Percentiles rank a stretch among this genome's conserved stretches.
phyloP scores from a whole-genome alignment of 2,113 vertebrate genomes.

The Pagrus major region DNA sequence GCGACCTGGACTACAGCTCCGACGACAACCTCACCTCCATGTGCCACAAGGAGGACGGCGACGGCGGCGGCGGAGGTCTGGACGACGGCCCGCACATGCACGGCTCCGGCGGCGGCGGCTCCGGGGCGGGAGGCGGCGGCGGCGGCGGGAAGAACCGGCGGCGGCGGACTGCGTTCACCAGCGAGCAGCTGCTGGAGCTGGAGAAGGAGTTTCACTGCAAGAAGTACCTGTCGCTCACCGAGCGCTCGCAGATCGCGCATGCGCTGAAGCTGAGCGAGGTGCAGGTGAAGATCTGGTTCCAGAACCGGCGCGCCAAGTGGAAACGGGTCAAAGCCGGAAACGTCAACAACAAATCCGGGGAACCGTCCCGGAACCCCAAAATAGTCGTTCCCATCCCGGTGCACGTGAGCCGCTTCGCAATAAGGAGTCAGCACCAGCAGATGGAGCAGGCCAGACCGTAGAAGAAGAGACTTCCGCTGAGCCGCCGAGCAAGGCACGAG shows the following conservation, averaged over 20 bases:
- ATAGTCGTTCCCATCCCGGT: constrained; percentile 99
- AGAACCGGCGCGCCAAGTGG: constrained; percentile 99
- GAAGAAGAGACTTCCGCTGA: no score
- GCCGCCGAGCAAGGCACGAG: no score
- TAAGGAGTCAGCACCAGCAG: constrained; percentile 98
- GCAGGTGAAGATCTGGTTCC: constrained; percentile 99
- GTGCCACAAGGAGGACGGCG: constrained; percentile 90
- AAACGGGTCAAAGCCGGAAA: constrained; percentile 99
- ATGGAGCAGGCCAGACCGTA: constrained; percentile 96
- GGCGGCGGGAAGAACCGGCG: constrained; percentile 94
- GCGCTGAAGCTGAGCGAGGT: constrained; percentile 98
- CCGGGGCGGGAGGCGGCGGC: constrained; percentile 69
- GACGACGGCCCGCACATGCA: constrained; percentile 85
- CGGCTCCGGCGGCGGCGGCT: constrained; percentile 52
- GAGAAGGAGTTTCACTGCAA: constrained; percentile 99
- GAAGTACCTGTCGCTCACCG: constrained; percentile 97
- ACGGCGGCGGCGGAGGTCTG: constrained; percentile 70
- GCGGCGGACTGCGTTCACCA: constrained; percentile 96
- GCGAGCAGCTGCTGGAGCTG: constrained; percentile 97
- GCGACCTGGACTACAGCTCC: constrained; percentile 97
- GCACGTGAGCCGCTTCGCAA: constrained; percentile 98
- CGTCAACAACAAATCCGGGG: constrained; percentile 97
- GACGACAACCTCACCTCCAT: constrained; percentile 92
- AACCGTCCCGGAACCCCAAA: constrained; percentile 96
- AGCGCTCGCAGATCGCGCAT: constrained; percentile 98